A percentile compares a stretch with the other conserved stretches of the same genome.
phyloP scores from a whole-genome alignment of 2,888 invertebrate genomes.

The Sarcophaga rosellei region DNA sequence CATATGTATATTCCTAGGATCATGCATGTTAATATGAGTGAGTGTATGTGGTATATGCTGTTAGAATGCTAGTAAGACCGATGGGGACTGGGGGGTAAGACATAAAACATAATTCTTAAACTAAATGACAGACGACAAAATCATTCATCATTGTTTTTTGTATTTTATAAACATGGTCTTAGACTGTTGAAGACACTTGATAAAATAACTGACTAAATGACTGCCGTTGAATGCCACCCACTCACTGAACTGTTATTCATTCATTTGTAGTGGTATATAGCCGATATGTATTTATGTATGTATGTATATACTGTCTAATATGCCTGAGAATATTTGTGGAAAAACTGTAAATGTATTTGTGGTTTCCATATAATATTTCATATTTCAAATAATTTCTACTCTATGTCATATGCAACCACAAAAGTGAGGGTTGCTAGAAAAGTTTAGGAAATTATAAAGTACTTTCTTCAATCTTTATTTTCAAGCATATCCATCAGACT shows the following conservation, averaged over 20 bases:
- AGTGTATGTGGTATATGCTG: no score
- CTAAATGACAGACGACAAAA: slow-evolving; percentile 79
- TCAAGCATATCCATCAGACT: no score
- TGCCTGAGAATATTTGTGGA: background rate
- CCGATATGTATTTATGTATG: background rate
- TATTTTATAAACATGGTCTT: slow-evolving; percentile 38
- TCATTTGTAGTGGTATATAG: no score
- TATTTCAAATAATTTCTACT: slow-evolving; percentile 14
- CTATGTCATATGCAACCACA: background rate
- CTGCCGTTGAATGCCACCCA: slow-evolving; percentile 53
- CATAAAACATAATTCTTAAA: slow-evolving; percentile 67
- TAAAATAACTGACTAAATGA: slow-evolving; percentile 43
- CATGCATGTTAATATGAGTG: no score
- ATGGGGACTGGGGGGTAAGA: background rate
- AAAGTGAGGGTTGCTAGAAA: background rate
- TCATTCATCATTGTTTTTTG: slow-evolving; percentile 75
- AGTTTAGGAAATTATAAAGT: no score
- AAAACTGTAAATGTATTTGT: no score
- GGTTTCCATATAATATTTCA: background rate
- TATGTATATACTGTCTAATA: background rate
- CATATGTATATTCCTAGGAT: background rate
- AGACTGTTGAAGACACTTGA: background rate
- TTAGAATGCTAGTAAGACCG: no score
- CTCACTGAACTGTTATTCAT: slow-evolving; percentile 45
- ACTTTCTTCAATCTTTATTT: no score